These are phyloP conservation scores for Pardosa pseudoannulata DNA, from an alignment of 2,888 invertebrate species.

Conservation along the genomic window DNA sequence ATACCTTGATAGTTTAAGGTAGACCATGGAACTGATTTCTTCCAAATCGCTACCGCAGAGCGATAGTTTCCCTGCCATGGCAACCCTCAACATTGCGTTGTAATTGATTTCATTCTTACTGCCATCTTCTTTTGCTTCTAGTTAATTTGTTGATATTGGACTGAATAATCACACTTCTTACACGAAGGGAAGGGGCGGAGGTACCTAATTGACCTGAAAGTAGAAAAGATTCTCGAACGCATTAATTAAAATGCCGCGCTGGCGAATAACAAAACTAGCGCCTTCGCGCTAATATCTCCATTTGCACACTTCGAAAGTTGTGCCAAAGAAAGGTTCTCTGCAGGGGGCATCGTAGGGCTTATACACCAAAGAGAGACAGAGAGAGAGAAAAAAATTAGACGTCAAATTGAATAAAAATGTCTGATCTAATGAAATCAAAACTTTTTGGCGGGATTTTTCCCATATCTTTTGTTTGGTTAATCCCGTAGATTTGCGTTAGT, in stretches of 20 bases:
- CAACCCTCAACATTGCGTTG: not conserved
- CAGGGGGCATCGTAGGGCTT: not conserved
- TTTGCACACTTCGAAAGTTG: slow-evolving; percentile 51
- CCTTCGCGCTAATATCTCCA: not conserved
- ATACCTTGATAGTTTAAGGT: too few species aligned
- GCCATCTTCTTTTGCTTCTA: not conserved
- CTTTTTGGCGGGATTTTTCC: slow-evolving; percentile 17
- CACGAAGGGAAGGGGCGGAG: not conserved
- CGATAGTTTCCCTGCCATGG: not conserved
- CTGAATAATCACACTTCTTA: slow-evolving; percentile 22
- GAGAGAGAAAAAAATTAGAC: not conserved
- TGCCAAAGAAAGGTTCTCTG: not conserved
- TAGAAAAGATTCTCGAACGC: slow-evolving; percentile 5
- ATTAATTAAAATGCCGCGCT: slow-evolving; percentile 60
- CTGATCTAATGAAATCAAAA: slow-evolving; percentile 27
- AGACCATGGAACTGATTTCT: too few species aligned
- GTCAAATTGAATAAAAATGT: slow-evolving; percentile 1
- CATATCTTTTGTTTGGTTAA: slow-evolving; percentile 15
- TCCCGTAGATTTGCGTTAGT: not conserved
- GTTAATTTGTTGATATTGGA: slow-evolving; percentile 7
- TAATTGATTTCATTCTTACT: not conserved
- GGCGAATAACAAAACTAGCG: slow-evolving; percentile 43
- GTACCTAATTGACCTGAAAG: slow-evolving; percentile 11
- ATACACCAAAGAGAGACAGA: not conserved
- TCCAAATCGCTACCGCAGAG: too few species aligned